Percentiles rank a stretch among this genome's conserved stretches.
Conservation (phyloP, 30 jellyfish, hydroid and myxozoan genomes). For the Aurelia coerulea region DNA sequence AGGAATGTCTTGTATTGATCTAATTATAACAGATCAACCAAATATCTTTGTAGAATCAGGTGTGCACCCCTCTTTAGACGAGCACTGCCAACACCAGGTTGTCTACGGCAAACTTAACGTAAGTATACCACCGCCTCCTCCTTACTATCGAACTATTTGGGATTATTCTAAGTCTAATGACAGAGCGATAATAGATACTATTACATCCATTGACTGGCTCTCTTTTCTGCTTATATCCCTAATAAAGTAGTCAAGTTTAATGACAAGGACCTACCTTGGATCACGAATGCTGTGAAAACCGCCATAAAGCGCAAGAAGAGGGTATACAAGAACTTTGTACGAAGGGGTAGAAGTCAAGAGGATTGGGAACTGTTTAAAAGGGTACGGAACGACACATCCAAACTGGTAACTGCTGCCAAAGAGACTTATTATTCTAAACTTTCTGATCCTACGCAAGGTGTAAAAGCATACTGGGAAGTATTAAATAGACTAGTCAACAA, state of each 20-base stretch:
- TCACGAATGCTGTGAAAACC: slow-evolving; percentile 24
- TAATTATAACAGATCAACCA: slow-evolving; percentile 34
- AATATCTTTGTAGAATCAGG: slow-evolving; percentile 33
- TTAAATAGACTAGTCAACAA: slow-evolving; percentile 35
- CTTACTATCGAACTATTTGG: slow-evolving; percentile 39
- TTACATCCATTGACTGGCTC: slow-evolving; percentile 18
- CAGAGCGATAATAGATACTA: slow-evolving; percentile 5
- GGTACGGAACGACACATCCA: slow-evolving; percentile 27
- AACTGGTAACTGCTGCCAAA: slow-evolving; percentile 19
- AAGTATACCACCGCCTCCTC: slow-evolving; percentile 23
- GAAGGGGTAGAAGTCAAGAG: slow-evolving; percentile 20
- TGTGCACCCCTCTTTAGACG: slow-evolving; percentile 44
- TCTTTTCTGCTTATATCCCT: slow-evolving; percentile 31
- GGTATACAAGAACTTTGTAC: slow-evolving; percentile 6
- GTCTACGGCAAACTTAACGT: slow-evolving; percentile 36
- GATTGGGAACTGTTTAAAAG: slow-evolving; percentile 47
- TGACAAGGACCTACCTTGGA: slow-evolving; percentile 37
- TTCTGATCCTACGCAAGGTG: slow-evolving; percentile 51
- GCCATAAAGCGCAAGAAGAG: slow-evolving; percentile 53
- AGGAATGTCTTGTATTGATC: slow-evolving; percentile 35
- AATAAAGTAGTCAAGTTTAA: slow-evolving; percentile 8
- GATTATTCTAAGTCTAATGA: slow-evolving; percentile 18
- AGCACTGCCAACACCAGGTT: slow-evolving; percentile 41
- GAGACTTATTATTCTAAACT: slow-evolving; percentile 34
- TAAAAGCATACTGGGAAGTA: slow-evolving; percentile 49